Evolutionary conservation across 2,888 invertebrate species (phyloP), one percentile per base, ranked within the genome.

Genomic region (Sericinus montela): DNA sequence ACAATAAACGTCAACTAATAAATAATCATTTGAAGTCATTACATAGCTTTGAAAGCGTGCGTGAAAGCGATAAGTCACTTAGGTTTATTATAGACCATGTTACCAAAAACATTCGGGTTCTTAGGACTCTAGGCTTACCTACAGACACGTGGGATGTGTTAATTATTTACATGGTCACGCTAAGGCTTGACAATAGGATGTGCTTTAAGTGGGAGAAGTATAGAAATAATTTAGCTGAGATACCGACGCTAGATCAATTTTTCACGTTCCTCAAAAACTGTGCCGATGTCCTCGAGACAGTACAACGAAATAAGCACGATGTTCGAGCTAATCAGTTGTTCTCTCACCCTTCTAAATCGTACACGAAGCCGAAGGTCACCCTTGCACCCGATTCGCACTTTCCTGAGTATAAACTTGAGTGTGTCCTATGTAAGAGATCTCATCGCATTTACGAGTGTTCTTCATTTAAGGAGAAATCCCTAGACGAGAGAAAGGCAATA

Each of bases 131-230:
- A 6, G 53, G 53, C 11, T 39, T 37, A 15, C 52, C 44, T 4
- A 52, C 52, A 5, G 46, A n/a, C n/a, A n/a, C n/a, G n/a, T n/a
- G n/a, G n/a, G n/a, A n/a, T n/a, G n/a, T n/a, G n/a, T n/a, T n/a
- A 13, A 41, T 52, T 1, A 54, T 54, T 42, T 29, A 41, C 35
- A 45, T 53, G 29, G 7, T 53, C 6, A n/a, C 49, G 2, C 9
- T 25, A 6, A 53, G 45, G 35, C 32, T 52, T 7, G 52, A 48
- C n/a, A 8, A 19, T 11, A 25, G 11, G 9, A 52, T 41, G 7
- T 11, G 16, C 36, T 25, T 40, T 9, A 48, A 54, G 32, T 51
- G 54, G 54, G 51, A 54, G 29, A 51, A 54, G 19, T 11, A 39
- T 15, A n/a, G 39, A 7, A 49, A 44, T 37, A 29, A 8, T 15